Evolutionary conservation across 2,797 vertebrate genomes (phyloP), one percentile per base, ranked within the genome.

Genomic region (Pangasius sanitwongsei): DNA sequence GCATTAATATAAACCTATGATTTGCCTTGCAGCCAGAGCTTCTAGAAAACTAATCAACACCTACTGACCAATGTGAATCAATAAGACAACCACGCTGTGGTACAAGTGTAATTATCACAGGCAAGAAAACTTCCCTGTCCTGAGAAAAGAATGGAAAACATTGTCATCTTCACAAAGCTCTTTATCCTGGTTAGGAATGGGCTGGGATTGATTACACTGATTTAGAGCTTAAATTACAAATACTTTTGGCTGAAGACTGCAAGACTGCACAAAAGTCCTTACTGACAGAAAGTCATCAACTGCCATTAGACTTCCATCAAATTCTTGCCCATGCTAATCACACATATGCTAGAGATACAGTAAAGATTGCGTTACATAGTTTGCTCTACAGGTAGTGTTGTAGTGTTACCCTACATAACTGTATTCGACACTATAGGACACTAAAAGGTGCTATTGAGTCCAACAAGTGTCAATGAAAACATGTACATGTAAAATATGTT

Each of bases 91-190:
- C 23, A 13, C 37, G 28, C 2, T 63, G 57, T 65, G 37, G 13
- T 83, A 48, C 16, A 8, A 63, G 37, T 44, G 12, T 28, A 65
- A 83, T 63, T 44, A 83, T 84, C 37, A 50, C 59, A 84, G 81
- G 59, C 59, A 63, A 28, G 81, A 63, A 63, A 63, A 63, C 18
- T 6, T 41, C 57, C 23, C 81, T 25, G 59, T 63, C 12, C 41
- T 11, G 59, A 83, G 59, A 63, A 83, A 83, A 15, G 59, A 83
- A 83, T 44, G 81, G 37, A 83, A 83, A 83, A 13, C 80, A 25
- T 16, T 41, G 34, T 25, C 25, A 44, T 48, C 61, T 48, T 48
- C 41, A 31, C 3, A 8, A 83, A 31, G 41, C 15, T 84, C 28
- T 84, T 67, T n/a, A 50, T 50, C 61, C 82, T 84, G 57, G 80